Base-by-base conservation (phyloP, 2,113 vertebrate genomes). In the Catagonus wagneri region DNA sequence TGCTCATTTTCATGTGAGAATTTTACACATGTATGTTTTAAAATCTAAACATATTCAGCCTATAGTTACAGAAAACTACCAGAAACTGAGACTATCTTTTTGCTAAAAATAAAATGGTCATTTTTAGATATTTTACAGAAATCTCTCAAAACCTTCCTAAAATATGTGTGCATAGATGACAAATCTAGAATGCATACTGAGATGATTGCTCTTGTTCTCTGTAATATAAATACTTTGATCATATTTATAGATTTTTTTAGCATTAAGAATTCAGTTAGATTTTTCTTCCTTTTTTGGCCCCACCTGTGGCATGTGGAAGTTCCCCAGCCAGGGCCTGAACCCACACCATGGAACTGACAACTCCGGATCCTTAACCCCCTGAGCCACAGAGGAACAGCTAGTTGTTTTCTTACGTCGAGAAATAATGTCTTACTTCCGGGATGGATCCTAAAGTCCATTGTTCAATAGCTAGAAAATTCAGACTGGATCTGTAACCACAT, bases 91-190 rank as follows among this genome's bases (percentile, higher is more conserved):
- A n/a, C 61, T 88, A 27, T 94, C 32, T 50, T 93, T 92, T 83
- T 78, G 89, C 66, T 71, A 85, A 95, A 95, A 94, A 81, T 39
- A 69, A 96, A 85, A 34, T 50, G 74, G 44, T 90, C 74, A 76
- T 84, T 94, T 98, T 96, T 88, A 92, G 17, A 71, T 78, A 80
- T 80, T 52, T 15, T 74, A 71, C 27, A 90, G 52, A 96, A 96
- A 93, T 85, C 58, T 92, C 52, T 93, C 61, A 68, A 92, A 96
- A 72, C 93, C 60, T 97, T 94, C 66, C 89, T 74, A 81, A 92
- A 90, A 50, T 94, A 58, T 66, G 11, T 81, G 8, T 94, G 7
- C 25, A 78, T 54, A 85, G 29, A 54, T 78, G 75, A 81, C 44
- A 90, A 87, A 86, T 90, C 23, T 88, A 68, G 71, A 96, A 87